Conservation (phyloP, 2,888 invertebrate species). For the Eumerus sabulonum region DNA sequence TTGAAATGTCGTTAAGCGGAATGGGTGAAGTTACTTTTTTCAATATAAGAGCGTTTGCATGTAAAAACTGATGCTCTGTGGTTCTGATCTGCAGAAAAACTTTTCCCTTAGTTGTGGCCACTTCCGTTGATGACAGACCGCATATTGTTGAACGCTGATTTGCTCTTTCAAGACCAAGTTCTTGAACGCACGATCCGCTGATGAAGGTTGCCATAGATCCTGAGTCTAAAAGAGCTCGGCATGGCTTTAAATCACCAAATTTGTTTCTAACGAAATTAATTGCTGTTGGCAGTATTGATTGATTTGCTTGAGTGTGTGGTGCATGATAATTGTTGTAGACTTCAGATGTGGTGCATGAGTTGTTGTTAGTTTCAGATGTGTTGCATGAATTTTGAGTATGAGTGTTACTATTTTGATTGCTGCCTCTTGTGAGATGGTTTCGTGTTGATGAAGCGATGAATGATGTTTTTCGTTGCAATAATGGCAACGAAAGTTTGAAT, state of each 20-base stretch:
- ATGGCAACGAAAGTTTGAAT: conserved; percentile 8
- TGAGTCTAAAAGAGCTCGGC: conserved; percentile 4
- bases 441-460: conserved; percentile 23
- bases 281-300: neutral
- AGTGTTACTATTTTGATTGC: conserved; percentile 1
- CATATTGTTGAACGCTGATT: conserved; percentile 1
- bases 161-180: neutral
- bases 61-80: neutral
- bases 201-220: neutral
- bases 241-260: neutral
- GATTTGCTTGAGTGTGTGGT: too few relatives aligned
- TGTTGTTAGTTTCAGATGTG: too few relatives aligned
- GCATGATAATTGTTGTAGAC: too few relatives aligned
- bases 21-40: conserved; percentile 1
- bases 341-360: too few relatives aligned
- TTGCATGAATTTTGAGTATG: too few relatives aligned
- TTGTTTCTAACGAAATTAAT: neutral
- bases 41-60: neutral
- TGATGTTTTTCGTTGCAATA: conserved; percentile 30
- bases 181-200: neutral
- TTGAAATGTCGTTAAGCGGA: neutral
- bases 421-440: conserved; percentile 1
- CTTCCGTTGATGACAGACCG: neutral
- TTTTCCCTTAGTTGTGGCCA: conserved; percentile 3
- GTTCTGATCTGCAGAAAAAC: neutral